phyloP scores from a whole-genome alignment of 2,888 invertebrate genomes.

The Rhagonycha lutea region DNA sequence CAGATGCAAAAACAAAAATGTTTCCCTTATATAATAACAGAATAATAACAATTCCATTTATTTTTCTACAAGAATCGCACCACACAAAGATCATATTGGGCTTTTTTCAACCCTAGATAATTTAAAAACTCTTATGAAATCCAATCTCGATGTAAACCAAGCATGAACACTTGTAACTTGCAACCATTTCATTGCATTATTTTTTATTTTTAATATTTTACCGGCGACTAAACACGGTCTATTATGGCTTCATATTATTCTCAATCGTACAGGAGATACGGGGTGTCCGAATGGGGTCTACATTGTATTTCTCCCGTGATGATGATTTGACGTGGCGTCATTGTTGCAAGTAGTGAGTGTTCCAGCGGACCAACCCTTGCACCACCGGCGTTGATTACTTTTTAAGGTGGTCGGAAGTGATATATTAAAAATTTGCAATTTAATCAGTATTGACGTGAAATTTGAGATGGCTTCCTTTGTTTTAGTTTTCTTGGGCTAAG shows the following conservation, averaged over 20 bases:
- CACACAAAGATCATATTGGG: neutral
- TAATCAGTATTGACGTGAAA: neutral
- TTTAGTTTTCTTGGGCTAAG: neutral
- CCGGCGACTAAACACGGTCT: slow-evolving; percentile 32
- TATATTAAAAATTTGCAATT: neutral
- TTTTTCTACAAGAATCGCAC: slow-evolving; percentile 1
- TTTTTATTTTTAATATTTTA: slow-evolving; percentile 33
- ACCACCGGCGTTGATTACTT: neutral
- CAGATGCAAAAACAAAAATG: slow-evolving; percentile 11
- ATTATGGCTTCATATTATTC: slow-evolving; percentile 35
- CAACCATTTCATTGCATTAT: slow-evolving; percentile 25
- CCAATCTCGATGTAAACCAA: slow-evolving; percentile 21
- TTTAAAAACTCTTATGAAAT: slow-evolving; percentile 8
- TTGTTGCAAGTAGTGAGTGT: slow-evolving; percentile 35
- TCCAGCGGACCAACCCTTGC: slow-evolving; percentile 34
- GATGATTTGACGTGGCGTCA: slow-evolving; percentile 36
- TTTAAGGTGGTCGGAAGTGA: neutral
- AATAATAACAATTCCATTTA: slow-evolving; percentile 4
- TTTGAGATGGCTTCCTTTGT: neutral
- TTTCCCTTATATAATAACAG: neutral
- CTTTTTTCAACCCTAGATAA: neutral
- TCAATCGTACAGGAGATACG: slow-evolving; percentile 28
- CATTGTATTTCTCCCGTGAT: slow-evolving; percentile 31
- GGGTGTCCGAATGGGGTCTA: slow-evolving; percentile 33
- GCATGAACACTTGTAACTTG: slow-evolving; percentile 28